Percentiles rank a stretch among this genome's conserved stretches.
phyloP scores from a whole-genome alignment of 64 coral and sea anemone species.

The Montipora cactus region DNA sequence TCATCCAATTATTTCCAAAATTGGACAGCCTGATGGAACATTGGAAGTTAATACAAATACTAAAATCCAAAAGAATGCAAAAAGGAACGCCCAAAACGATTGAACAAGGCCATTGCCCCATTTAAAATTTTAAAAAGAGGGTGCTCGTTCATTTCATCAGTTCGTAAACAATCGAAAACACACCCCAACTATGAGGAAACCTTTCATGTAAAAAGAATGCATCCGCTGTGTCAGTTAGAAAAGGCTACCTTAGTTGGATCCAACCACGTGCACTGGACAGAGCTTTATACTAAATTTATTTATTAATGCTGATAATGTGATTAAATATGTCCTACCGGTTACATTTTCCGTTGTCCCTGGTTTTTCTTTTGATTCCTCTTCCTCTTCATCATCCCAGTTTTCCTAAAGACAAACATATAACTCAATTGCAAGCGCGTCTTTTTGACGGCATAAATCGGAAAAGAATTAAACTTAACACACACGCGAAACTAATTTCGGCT shows the following conservation, averaged over 20 bases:
- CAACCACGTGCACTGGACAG: not conserved
- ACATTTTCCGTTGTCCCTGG: constrained; percentile 11
- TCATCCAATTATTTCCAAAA: too few relatives aligned
- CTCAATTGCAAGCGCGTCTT: not conserved
- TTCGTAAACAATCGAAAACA: too few relatives aligned
- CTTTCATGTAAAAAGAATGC: too few relatives aligned
- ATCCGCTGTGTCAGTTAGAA: too few relatives aligned
- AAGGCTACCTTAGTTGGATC: not conserved
- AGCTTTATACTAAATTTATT: not conserved
- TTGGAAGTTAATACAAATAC: too few relatives aligned
- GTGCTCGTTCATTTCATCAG: too few relatives aligned
- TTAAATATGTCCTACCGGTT: not conserved
- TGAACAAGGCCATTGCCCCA: too few relatives aligned
- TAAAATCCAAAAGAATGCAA: too few relatives aligned
- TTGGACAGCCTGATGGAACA: too few relatives aligned
- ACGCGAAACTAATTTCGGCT: not conserved
- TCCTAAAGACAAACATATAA: not conserved
- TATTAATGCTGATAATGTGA: not conserved
- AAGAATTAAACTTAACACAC: not conserved
- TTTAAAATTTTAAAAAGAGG: too few relatives aligned
- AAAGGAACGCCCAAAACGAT: too few relatives aligned
- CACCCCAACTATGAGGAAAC: too few relatives aligned
- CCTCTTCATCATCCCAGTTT: constrained; percentile 47
- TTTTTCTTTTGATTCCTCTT: constrained; percentile 28
- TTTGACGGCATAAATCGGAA: not conserved